Evolutionary conservation across 2,888 invertebrate genomes (phyloP), one percentile per base, ranked within the genome.

Genomic region (Eremobia ochroleuca): DNA sequence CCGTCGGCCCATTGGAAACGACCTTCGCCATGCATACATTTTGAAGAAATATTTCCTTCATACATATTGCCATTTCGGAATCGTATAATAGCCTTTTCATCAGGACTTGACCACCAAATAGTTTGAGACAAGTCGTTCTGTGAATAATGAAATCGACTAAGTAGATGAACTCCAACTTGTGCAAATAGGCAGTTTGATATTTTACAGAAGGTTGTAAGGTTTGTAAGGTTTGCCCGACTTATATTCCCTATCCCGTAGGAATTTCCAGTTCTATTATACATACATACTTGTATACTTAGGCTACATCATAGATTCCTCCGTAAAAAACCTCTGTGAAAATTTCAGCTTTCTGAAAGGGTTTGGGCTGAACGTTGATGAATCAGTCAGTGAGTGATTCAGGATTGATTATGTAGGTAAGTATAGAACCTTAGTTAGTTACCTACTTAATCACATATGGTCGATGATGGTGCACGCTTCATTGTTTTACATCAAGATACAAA

Each of bases 41-140:
- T 97, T 91, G 95, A 96, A 31, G 95, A 96, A 73, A 97, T 94
- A 58, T 94, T 91, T 37, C 97, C 97, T 90, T 96, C 96, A 86
- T 97, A 97, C 3, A 92, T 73, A 88, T 97, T 97, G 21, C 97
- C 97, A 90, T 97, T 97, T 81, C 92, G 94, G 85, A 97, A 97
- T 77, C 82, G 92, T 71, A 97, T 96, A 71, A 95, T 88, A 21
- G 95, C 97, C 79, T 92, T 92, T 92, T 97, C 97, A 82, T 97
- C 96, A 18, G 94, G 91, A 18, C 89, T 80, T n/a, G 94, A 91
- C 94, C 94, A 95, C 94, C 94, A 95, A 69, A 83, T 83, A 58
- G 88, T 90, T 43, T 88, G 90, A 25, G 87, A 65, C 59, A 89
- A 83, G 28, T 92, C 92, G 65, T 68, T 86, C 94, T 95, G 77